Evolutionary conservation across 2,113 vertebrate species (phyloP).

Genomic region (Poeciliopsis turrubarensis): DNA sequence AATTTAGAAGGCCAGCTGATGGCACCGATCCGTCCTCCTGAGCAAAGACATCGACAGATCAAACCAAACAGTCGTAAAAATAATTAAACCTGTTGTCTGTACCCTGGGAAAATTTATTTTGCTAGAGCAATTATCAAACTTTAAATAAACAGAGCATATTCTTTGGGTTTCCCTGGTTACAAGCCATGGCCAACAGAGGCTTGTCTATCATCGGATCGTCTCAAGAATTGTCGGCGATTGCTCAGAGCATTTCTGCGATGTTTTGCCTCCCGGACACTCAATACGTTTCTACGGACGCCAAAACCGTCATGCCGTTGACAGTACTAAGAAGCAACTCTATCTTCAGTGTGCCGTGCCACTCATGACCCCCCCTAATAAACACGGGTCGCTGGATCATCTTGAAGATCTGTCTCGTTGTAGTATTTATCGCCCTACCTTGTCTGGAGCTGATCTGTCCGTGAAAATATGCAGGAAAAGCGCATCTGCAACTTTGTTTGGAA

Average conservation of each 20-base stretch:
- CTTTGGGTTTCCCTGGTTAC: slow-evolving; percentile 5
- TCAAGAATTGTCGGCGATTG: slow-evolving; percentile 55
- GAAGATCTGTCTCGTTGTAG: slow-evolving; percentile 10
- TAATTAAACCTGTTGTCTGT: background rate
- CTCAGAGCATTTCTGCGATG: slow-evolving; percentile 67
- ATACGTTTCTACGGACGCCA: slow-evolving; percentile 54
- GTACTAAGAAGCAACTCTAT: slow-evolving; percentile 79
- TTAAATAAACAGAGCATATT: background rate
- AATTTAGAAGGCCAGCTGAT: background rate
- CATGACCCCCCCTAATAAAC: slow-evolving; percentile 57
- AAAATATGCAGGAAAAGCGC: background rate
- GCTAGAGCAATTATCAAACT: background rate
- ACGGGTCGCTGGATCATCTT: slow-evolving; percentile 9
- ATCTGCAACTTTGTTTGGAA: background rate
- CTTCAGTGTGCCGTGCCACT: slow-evolving; percentile 36
- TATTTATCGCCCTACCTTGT: background rate
- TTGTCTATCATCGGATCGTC: slow-evolving; percentile 36
- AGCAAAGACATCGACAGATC: background rate
- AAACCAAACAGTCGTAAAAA: background rate
- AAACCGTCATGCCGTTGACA: slow-evolving; percentile 58
- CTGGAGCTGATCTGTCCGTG: background rate
- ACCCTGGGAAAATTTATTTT: background rate
- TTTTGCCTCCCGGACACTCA: slow-evolving; percentile 59
- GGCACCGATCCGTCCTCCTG: background rate
- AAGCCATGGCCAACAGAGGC: background rate